Conservation (phyloP, 1,140 invertebrate species). For the Drosophila rhopaloa region DNA sequence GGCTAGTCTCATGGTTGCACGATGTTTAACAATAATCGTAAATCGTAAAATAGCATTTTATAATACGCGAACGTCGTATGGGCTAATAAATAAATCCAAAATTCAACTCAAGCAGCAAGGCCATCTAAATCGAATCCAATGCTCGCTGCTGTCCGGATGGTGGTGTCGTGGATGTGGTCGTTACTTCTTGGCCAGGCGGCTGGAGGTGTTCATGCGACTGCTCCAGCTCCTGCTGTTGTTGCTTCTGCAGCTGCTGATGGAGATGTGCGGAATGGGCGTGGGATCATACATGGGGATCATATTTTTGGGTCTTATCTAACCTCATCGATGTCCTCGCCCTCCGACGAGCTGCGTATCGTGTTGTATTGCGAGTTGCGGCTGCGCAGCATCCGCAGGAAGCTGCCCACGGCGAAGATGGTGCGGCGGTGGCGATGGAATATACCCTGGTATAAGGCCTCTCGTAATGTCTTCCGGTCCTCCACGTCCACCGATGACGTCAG, state of each 20-base stretch:
- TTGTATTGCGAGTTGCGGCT: conserved; percentile 92
- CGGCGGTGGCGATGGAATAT: conserved; percentile 92
- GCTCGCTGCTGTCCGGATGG: conserved; percentile 47
- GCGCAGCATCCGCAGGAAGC: conserved; percentile 91
- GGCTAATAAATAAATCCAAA: conserved; percentile 21
- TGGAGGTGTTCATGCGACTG: conserved; percentile 9
- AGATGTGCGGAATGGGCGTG: conserved; percentile 44
- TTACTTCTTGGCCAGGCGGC: conserved; percentile 20
- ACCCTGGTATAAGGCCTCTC: conserved; percentile 91
- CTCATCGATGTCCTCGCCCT: conserved; percentile 84
- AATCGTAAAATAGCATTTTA: conserved; percentile 22
- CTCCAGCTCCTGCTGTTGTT: conserved; percentile 1
- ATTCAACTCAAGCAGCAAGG: conserved; percentile 19
- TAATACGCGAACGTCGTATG: conserved; percentile 9
- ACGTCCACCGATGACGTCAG: conserved; percentile 83
- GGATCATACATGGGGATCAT: conserved; percentile 20
- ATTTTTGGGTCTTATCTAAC: conserved; percentile 77
- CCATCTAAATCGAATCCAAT: conserved; percentile 38
- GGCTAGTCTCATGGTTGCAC: conserved; percentile 68
- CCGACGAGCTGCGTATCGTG: conserved; percentile 87
- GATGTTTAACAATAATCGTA: neutral
- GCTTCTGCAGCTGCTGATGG: conserved; percentile 23
- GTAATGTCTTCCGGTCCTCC: conserved; percentile 85
- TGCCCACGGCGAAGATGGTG: conserved; percentile 91
- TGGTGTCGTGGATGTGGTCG: conserved; percentile 19